Evolutionary conservation across 2,113 vertebrate genomes (phyloP).

Genomic region (Gymnorhina tibicen): DNA sequence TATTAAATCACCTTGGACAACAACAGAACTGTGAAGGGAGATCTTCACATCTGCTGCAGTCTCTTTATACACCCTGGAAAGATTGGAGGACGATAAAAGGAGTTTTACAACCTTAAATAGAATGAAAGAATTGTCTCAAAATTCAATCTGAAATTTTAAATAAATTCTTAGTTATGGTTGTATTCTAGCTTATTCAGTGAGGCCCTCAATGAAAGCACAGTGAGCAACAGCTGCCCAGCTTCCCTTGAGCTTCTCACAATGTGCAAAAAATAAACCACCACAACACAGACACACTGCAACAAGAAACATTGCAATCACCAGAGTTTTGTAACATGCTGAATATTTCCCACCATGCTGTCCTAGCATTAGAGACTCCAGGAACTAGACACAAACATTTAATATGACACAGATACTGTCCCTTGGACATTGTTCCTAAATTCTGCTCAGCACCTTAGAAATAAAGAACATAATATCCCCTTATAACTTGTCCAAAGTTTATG

Average conservation of each 20-base stretch:
- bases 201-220: not conserved
- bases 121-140: not conserved
- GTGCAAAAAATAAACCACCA: not conserved
- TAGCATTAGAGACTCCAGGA: not conserved
- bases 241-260: not conserved
- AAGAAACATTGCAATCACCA: not conserved
- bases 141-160: not conserved
- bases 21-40: slow-evolving; percentile 49
- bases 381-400: not conserved
- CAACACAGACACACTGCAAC: not conserved
- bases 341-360: not conserved
- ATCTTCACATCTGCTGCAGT: slow-evolving; percentile 56
- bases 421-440: not conserved
- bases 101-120: not conserved
- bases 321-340: not conserved
- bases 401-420: not conserved
- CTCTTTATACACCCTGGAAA: slow-evolving; percentile 34
- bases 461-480: not conserved
- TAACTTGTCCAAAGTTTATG: not conserved
- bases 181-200: not conserved
- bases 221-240: not conserved
- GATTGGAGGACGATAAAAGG: slow-evolving; percentile 6
- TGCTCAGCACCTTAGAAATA: not conserved
- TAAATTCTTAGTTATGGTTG: not conserved
- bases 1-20: slow-evolving; percentile 33